Evolutionary conservation across 2,888 invertebrate genomes (phyloP).

Genomic region (Norana najaformis): DNA sequence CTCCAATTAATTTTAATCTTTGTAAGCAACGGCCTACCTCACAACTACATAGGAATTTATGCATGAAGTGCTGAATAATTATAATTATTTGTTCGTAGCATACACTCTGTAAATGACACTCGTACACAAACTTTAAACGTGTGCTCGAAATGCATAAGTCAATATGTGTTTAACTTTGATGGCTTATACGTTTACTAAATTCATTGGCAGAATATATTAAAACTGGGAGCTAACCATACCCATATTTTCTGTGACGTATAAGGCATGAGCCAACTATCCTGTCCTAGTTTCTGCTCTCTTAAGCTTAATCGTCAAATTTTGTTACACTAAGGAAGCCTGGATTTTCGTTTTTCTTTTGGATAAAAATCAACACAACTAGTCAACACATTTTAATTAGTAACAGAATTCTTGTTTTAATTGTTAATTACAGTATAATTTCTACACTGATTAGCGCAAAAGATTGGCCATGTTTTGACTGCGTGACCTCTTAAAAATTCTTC

Average conservation of each 20-base stretch:
- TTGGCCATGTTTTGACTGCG: not conserved
- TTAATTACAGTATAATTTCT: constrained; percentile 13
- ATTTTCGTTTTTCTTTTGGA: not conserved
- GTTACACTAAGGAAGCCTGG: not conserved
- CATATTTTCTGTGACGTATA: no score
- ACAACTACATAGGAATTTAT: not conserved
- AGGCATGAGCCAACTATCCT: no score
- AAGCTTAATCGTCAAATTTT: not conserved
- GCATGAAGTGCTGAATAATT: no score
- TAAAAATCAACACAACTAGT: not conserved
- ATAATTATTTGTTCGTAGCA: not conserved
- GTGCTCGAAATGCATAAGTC: no score
- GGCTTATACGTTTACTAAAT: no score
- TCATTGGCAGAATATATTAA: no score
- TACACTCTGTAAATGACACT: no score
- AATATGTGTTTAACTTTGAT: no score
- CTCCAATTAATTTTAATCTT: not conserved
- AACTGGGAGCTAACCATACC: no score
- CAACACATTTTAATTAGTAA: not conserved
- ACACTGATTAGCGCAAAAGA: not conserved
- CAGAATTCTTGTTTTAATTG: not conserved
- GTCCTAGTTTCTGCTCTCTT: no score
- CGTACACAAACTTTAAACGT: no score
- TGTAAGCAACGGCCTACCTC: not conserved
- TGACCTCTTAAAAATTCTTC: not conserved